phyloP scores from a whole-genome alignment of 2,113 vertebrate genomes.

The Syngnathoides biaculeatus region DNA sequence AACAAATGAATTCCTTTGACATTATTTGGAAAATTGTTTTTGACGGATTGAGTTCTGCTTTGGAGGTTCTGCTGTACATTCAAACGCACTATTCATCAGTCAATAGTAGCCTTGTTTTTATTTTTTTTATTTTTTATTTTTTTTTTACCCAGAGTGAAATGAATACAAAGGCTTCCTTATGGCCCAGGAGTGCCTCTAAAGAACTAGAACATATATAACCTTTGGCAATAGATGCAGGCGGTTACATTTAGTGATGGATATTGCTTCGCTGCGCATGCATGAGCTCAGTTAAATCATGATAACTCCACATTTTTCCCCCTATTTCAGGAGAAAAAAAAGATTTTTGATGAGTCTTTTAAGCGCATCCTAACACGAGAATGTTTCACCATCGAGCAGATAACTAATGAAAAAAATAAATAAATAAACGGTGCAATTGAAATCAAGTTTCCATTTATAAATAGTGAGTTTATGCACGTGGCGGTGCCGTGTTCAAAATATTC shows the following conservation, averaged over 20 bases:
- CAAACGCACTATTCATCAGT: neutral
- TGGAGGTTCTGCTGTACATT: neutral
- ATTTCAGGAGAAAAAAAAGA: neutral
- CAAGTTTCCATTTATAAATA: constrained; percentile 71
- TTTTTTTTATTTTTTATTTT: no score
- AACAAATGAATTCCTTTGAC: neutral
- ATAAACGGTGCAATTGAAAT: constrained; percentile 59
- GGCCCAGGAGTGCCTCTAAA: constrained; percentile 1
- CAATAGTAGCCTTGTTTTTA: neutral
- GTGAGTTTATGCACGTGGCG: constrained; percentile 8
- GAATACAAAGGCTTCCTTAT: constrained; percentile 6
- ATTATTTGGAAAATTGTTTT: neutral
- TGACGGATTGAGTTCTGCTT: neutral
- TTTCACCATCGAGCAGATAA: constrained; percentile 54
- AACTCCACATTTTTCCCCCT: neutral
- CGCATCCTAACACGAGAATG: constrained; percentile 43
- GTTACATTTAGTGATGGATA: constrained; percentile 30
- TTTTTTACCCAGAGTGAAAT: constrained; percentile 1
- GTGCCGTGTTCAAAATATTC: neutral
- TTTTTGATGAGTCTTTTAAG: neutral
- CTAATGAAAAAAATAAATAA: constrained; percentile 26
- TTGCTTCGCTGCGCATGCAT: constrained; percentile 49
- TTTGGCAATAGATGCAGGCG: constrained; percentile 41
- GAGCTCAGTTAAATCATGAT: constrained; percentile 20
- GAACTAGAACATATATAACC: constrained; percentile 32